Percentiles rank a stretch among this genome's conserved stretches.
Evolutionary conservation across 1,140 invertebrate genomes (phyloP).

Genomic region (Ridgeia piscesae): DNA sequence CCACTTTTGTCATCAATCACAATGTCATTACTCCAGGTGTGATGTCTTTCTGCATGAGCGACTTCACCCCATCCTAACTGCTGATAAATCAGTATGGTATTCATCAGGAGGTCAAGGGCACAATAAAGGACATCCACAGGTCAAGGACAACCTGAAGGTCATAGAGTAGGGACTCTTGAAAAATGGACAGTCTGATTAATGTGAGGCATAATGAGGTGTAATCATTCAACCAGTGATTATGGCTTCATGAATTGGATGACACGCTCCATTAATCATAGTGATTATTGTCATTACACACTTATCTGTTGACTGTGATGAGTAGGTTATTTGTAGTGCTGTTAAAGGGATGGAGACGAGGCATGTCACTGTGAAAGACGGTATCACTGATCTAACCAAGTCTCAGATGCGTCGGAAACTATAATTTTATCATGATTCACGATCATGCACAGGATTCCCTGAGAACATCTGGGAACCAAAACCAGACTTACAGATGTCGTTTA

Average conservation of each 20-base stretch:
- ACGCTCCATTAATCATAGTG: neutral
- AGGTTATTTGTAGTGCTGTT: neutral
- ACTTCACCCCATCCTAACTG: neutral
- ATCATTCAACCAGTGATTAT: neutral
- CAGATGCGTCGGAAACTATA: too few species aligned
- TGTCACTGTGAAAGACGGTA: neutral
- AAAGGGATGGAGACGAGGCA: neutral
- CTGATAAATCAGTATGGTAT: neutral
- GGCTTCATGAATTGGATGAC: neutral
- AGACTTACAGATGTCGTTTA: too few species aligned
- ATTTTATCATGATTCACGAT: neutral
- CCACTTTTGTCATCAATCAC: neutral
- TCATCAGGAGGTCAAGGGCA: neutral
- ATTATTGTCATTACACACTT: neutral
- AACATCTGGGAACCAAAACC: too few species aligned
- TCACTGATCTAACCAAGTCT: too few species aligned
- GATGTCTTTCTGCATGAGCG: neutral
- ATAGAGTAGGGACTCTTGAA: neutral
- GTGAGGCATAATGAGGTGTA: neutral
- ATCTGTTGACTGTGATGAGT: neutral
- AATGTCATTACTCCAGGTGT: neutral
- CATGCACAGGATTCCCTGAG: neutral
- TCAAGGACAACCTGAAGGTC: neutral
- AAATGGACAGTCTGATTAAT: constrained; percentile 5
- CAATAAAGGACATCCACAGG: neutral